Conservation (phyloP, 2,888 invertebrate species). For the Sicus ferrugineus region DNA sequence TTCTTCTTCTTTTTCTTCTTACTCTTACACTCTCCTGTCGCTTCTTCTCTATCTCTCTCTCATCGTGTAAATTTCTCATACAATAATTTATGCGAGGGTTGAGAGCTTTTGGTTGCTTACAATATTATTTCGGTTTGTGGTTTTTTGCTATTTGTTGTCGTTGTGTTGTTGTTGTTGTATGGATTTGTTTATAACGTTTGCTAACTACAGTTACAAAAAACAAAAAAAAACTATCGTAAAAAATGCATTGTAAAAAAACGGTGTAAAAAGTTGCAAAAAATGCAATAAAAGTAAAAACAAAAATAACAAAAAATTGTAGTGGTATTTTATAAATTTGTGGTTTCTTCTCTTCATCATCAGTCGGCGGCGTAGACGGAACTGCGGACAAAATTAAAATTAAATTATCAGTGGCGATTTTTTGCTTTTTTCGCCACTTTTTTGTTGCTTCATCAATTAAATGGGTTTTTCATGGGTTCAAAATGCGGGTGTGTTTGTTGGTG, state of each 20-base stretch:
- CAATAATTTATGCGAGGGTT: conserved; percentile 51
- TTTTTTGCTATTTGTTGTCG: conserved; percentile 18
- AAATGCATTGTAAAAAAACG: background rate
- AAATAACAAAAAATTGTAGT: conserved; percentile 7
- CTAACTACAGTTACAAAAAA: conserved; percentile 10
- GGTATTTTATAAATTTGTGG: background rate
- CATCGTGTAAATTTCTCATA: conserved; percentile 22
- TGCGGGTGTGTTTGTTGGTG: too few species aligned
- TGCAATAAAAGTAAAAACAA: background rate
- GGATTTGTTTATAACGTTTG: background rate
- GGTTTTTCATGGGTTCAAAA: too few species aligned
- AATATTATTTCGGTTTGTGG: conserved; percentile 7
- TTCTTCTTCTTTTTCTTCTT: conserved; percentile 29
- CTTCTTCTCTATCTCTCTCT: conserved; percentile 30
- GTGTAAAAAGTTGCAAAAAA: conserved; percentile 8
- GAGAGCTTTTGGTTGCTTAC: conserved; percentile 52
- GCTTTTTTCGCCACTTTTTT: too few species aligned
- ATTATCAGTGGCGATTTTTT: too few species aligned
- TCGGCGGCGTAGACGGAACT: too few species aligned
- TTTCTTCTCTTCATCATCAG: too few species aligned
- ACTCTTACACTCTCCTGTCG: conserved; percentile 28
- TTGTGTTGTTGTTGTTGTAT: conserved; percentile 6
- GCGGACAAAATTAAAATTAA: too few species aligned
- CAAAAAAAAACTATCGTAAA: background rate
- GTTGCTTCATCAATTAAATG: too few species aligned